A percentile compares a stretch with the other conserved stretches of the same genome.
These are phyloP conservation scores for Sus cebifrons DNA, from an alignment of 2,797 vertebrate genomes.

Conservation along the genomic window DNA sequence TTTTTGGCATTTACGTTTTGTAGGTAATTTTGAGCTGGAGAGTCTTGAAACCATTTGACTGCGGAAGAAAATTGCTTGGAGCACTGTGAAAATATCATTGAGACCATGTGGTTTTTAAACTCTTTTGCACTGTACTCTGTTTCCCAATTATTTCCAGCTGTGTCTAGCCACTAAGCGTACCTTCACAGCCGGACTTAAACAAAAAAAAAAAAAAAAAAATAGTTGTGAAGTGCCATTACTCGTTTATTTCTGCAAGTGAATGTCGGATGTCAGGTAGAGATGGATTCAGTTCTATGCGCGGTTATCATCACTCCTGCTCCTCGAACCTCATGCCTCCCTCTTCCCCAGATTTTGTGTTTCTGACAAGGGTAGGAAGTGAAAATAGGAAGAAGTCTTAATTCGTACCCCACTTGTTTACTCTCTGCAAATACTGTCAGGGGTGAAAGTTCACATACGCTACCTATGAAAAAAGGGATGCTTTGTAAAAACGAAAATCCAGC, in stretches of 20 bases:
- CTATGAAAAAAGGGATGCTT: neutral
- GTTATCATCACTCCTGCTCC: neutral
- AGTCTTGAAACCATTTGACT: slow-evolving; percentile 93
- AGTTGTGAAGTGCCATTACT: slow-evolving; percentile 76
- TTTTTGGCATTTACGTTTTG: slow-evolving; percentile 84
- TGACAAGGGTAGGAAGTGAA: neutral
- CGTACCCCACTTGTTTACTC: neutral
- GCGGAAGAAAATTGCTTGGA: slow-evolving; percentile 92
- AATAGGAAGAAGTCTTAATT: neutral
- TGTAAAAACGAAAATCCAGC: neutral
- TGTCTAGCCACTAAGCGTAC: slow-evolving; percentile 86
- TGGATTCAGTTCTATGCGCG: slow-evolving; percentile 34
- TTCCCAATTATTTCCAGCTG: slow-evolving; percentile 95
- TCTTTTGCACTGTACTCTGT: slow-evolving; percentile 88
- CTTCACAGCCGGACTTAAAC: slow-evolving; percentile 82
- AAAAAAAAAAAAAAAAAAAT: neutral
- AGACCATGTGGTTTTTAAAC: slow-evolving; percentile 92
- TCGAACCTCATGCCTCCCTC: neutral
- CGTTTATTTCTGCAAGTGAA: slow-evolving; percentile 79
- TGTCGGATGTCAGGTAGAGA: neutral
- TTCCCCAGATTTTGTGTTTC: slow-evolving; percentile 48
- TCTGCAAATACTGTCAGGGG: neutral
- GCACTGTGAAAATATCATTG: slow-evolving; percentile 92
- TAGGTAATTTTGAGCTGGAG: slow-evolving; percentile 90
- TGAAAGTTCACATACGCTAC: neutral